These are phyloP conservation scores for Oxycera nigricornis DNA, from an alignment of 2,888 invertebrate species.

Conservation along the genomic window DNA sequence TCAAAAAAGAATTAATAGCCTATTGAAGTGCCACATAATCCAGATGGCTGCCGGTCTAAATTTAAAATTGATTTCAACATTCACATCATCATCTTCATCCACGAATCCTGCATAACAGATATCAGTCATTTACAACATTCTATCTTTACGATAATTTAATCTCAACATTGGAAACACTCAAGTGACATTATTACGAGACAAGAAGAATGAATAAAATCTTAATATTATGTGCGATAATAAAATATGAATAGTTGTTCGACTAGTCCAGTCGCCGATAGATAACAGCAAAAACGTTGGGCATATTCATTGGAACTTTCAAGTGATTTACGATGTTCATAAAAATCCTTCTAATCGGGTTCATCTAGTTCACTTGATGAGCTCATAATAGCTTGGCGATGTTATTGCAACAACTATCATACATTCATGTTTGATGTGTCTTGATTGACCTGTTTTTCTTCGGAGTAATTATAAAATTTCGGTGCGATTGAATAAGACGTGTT, in stretches of 20 bases:
- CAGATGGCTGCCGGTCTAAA: too few relatives aligned
- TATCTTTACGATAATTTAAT: not conserved
- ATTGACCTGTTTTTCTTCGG: not conserved
- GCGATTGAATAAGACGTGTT: not conserved
- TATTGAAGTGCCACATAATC: too few relatives aligned
- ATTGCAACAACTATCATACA: not conserved
- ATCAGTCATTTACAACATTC: too few relatives aligned
- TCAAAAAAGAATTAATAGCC: too few relatives aligned
- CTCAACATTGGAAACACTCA: not conserved
- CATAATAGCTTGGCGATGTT: not conserved
- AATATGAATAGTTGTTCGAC: not conserved
- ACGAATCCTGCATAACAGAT: too few relatives aligned
- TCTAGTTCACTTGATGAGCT: not conserved
- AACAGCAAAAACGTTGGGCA: not conserved
- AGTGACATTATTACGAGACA: not conserved
- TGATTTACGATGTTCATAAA: constrained; percentile 8
- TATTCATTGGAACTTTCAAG: not conserved
- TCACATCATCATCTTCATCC: too few relatives aligned
- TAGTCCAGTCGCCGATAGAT: not conserved
- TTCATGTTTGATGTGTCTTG: not conserved
- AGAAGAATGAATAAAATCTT: not conserved
- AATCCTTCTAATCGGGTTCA: constrained; percentile 7
- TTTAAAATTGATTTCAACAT: too few relatives aligned
- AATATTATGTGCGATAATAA: constrained; percentile 15
- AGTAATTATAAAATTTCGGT: not conserved